A percentile compares a stretch with the other conserved stretches of the same genome.
Evolutionary conservation across 2,888 invertebrate genomes (phyloP).

Genomic region (Drosophila demipolita): DNA sequence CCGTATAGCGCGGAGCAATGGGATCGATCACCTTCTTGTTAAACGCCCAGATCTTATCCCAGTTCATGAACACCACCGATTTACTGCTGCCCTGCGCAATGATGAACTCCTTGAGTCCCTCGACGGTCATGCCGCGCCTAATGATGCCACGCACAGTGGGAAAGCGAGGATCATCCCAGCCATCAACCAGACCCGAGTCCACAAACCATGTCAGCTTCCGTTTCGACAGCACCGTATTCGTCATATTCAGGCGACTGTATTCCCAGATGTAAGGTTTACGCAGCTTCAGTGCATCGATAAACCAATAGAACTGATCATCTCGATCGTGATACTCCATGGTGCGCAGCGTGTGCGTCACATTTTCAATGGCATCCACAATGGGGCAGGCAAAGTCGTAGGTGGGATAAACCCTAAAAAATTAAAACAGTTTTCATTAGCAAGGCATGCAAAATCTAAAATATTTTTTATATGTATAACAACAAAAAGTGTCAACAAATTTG

Average conservation of each 20-base stretch:
- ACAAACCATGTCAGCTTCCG: slow-evolving; percentile 99
- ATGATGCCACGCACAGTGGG: slow-evolving; percentile 99
- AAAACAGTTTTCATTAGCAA: neutral
- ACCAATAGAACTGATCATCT: slow-evolving; percentile 99
- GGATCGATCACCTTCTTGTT: slow-evolving; percentile 99
- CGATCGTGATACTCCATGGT: slow-evolving; percentile 99
- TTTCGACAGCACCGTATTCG: slow-evolving; percentile 98
- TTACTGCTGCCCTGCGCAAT: slow-evolving; percentile 98
- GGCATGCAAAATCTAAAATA: neutral
- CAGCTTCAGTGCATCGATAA: slow-evolving; percentile 93
- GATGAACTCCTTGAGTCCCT: slow-evolving; percentile 98
- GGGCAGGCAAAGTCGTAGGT: slow-evolving; percentile 99
- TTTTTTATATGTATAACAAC: neutral
- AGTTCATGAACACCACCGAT: slow-evolving; percentile 99
- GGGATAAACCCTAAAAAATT: slow-evolving; percentile 93
- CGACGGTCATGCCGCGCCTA: slow-evolving; percentile 98
- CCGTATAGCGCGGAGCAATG: slow-evolving; percentile 96
- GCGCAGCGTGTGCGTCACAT: slow-evolving; percentile 98
- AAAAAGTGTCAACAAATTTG: too few species aligned
- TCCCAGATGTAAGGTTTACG: slow-evolving; percentile 98
- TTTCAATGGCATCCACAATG: slow-evolving; percentile 98
- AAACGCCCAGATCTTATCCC: slow-evolving; percentile 99
- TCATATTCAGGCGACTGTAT: slow-evolving; percentile 98
- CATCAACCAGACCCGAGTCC: slow-evolving; percentile 96
- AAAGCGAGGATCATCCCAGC: slow-evolving; percentile 99